Percentiles rank a stretch among this genome's conserved stretches.
Conservation (phyloP, 2,113 vertebrate species). For the Candoia aspera region DNA sequence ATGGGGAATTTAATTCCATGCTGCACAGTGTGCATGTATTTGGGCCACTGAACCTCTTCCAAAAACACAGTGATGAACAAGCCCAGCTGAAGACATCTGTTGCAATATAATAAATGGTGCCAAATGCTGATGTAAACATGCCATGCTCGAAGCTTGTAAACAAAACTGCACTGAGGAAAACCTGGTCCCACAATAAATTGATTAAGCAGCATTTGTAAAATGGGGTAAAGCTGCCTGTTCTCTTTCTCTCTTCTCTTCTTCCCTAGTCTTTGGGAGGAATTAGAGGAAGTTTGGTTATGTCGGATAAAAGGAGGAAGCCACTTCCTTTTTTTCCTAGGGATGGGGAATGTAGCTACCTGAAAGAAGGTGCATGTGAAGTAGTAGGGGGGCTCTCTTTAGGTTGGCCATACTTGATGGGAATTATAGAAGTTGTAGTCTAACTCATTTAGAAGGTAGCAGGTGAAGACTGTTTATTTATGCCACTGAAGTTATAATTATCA, state of each 20-base stretch:
- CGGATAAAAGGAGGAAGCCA: not conserved
- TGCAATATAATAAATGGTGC: not conserved
- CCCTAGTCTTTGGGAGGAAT: not conserved
- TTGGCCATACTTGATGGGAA: not conserved
- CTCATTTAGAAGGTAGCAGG: not conserved
- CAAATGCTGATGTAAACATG: constrained; percentile 1
- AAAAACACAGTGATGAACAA: not conserved
- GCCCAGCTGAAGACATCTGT: not conserved
- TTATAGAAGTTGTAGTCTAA: not conserved
- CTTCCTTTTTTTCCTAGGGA: not conserved
- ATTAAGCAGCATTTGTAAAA: not conserved
- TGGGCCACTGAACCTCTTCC: constrained; percentile 25
- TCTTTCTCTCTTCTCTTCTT: not conserved
- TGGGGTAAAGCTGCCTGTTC: not conserved
- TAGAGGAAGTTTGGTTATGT: not conserved
- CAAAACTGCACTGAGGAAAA: not conserved
- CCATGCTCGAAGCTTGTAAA: not conserved
- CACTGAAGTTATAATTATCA: not conserved
- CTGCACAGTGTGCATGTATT: constrained; percentile 32
- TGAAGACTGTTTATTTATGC: not conserved
- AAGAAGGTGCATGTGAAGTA: not conserved
- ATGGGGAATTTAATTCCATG: constrained; percentile 38
- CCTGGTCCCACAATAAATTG: not conserved
- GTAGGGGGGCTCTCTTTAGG: not conserved
- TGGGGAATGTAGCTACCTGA: not conserved